Percentiles rank a stretch among this genome's conserved stretches.
phyloP scores from a whole-genome alignment of 2,888 invertebrate genomes.

The Chalcis sispes region DNA sequence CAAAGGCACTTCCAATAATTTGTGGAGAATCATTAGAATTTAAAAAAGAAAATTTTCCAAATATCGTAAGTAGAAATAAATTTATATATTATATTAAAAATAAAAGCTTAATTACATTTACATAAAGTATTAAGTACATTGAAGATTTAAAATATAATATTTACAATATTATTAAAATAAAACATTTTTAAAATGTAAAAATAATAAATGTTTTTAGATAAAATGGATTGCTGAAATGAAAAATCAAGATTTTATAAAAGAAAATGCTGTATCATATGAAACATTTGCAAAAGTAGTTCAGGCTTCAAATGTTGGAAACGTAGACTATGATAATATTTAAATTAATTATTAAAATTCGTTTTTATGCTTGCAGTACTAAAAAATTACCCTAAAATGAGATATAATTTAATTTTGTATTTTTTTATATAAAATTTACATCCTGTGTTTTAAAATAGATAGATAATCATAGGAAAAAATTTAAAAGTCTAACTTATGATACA shows the following conservation, averaged over 20 bases:
- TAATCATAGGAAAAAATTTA: not conserved
- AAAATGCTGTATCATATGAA: slow-evolving; percentile 63
- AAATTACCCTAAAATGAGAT: slow-evolving; percentile 42
- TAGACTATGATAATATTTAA: slow-evolving; percentile 64
- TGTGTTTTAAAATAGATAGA: slow-evolving; percentile 30
- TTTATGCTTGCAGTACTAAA: slow-evolving; percentile 26
- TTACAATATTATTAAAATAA: not conserved
- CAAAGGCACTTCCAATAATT: slow-evolving; percentile 65
- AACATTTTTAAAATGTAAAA: not conserved
- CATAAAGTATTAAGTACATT: too few relatives aligned
- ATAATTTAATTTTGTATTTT: slow-evolving; percentile 46
- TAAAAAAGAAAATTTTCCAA: slow-evolving; percentile 65
- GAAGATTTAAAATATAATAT: not conserved
- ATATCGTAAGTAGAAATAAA: slow-evolving; percentile 63
- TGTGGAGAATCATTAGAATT: slow-evolving; percentile 63
- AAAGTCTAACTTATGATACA: not conserved
- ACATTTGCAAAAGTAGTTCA: slow-evolving; percentile 64
- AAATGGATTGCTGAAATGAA: slow-evolving; percentile 73
- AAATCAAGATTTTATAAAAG: slow-evolving; percentile 62
- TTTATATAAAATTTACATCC: slow-evolving; percentile 31
- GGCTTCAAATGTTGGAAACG: slow-evolving; percentile 56
- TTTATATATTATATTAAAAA: not conserved
- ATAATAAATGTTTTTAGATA: slow-evolving; percentile 68
- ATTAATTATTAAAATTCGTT: slow-evolving; percentile 8
- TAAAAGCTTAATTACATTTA: slow-evolving; percentile 4